Evolutionary conservation across 2,888 invertebrate species (phyloP), one percentile per base, ranked within the genome.

Genomic region (Bembecia ichneumoniformis): DNA sequence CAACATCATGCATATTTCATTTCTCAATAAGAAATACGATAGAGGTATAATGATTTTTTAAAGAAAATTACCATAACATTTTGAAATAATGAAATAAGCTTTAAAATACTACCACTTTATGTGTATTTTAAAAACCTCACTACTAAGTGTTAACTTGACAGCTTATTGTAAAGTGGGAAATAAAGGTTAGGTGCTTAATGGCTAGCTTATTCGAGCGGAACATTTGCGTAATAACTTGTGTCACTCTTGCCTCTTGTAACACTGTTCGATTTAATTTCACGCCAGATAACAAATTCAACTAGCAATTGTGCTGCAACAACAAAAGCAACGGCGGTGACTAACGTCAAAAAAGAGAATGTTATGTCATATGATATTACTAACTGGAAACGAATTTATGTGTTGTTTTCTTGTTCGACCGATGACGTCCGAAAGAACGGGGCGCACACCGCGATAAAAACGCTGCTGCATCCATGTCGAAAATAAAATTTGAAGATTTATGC

Each of bases 401-500:
- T 61, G 58, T 61, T 61, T 62, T 59, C 55, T 56, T 52, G 43
- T 60, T 53, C 54, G 48, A 52, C 47, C 58, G 49, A 50, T 66
- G 66, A 66, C 65, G 65, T 66, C 62, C 53, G 62, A 57, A 59
- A 58, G 53, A 54, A 54, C 49, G 43, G 40, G 55, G 55, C 62
- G 56, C 59, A 57, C 55, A 54, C 54, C 56, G 59, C 56, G 58
- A 68, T 71, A 73, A 72, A 74, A 76, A 70, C 57, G 60, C 59
- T 63, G 74, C 68, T 82, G 83, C 84, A 84, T 74, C 68, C 66
- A 69, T 64, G 68, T 79, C 71, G 67, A 77, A 83, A 83, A 82
- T 82, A 84, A 83, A 82, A 78, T 80, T 82, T 80, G 66, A 76
- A 80, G 78, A 84, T 82, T 82, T 84, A 84, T 86, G 82, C 82